These are phyloP conservation scores for Taphrorychus bicolor DNA, from an alignment of 2,888 invertebrate genomes.

Conservation along the genomic window DNA sequence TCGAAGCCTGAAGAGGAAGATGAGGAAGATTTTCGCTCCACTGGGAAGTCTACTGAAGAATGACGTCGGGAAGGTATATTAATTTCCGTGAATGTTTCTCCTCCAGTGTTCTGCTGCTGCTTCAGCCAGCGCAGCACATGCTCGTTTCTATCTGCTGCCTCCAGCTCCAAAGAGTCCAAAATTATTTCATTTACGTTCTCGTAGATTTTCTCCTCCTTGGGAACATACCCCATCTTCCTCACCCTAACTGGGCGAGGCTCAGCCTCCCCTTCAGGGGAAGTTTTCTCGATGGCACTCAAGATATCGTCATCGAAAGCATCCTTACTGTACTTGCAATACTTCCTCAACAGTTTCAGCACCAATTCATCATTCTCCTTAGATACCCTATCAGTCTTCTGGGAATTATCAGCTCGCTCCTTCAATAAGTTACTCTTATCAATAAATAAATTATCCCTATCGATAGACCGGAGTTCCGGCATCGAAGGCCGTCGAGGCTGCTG, in stretches of 20 bases:
- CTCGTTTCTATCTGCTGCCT: conserved; percentile 56
- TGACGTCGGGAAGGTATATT: conserved; percentile 45
- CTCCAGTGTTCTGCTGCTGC: conserved; percentile 54
- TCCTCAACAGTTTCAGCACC: conserved; percentile 57
- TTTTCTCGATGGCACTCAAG: conserved; percentile 55
- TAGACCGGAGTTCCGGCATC: conserved; percentile 52
- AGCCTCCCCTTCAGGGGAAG: conserved; percentile 44
- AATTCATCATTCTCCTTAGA: conserved; percentile 58
- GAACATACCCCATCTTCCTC: conserved; percentile 54
- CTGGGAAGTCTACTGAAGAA: conserved; percentile 47
- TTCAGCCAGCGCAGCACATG: conserved; percentile 59
- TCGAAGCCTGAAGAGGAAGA: conserved; percentile 51
- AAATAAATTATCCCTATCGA: conserved; percentile 47
- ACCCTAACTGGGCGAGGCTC: conserved; percentile 44
- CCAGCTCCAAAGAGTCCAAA: conserved; percentile 51
- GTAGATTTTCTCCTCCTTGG: conserved; percentile 56
- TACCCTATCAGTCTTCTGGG: conserved; percentile 52
- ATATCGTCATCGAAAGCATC: conserved; percentile 57
- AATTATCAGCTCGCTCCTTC: conserved; percentile 50
- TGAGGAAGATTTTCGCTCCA: conserved; percentile 47
- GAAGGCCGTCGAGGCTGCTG: conserved; percentile 51
- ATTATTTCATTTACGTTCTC: conserved; percentile 54
- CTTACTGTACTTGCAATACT: conserved; percentile 59
- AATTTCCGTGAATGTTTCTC: conserved; percentile 41
- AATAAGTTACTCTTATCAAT: conserved; percentile 53